Percentiles rank a stretch among this genome's conserved stretches.
These are phyloP conservation scores for Otolemur garnettii DNA, from an alignment of 2,113 vertebrate species.

Conservation along the genomic window DNA sequence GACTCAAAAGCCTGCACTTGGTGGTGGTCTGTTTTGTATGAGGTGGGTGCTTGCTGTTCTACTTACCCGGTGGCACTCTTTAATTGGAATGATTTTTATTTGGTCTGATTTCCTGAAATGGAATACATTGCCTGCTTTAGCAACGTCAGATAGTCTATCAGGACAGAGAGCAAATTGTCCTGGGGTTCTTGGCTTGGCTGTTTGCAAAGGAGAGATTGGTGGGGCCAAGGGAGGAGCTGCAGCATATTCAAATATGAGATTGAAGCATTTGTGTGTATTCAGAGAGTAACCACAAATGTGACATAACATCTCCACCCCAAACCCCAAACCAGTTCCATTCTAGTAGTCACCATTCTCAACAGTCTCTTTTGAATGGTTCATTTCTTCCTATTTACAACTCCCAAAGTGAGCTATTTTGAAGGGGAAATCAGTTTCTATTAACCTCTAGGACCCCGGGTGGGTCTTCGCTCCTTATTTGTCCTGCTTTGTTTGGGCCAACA, in stretches of 20 bases:
- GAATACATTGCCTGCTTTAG: background rate
- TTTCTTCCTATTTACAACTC: conserved; percentile 77
- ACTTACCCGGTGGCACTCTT: conserved; percentile 40
- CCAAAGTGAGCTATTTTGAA: background rate
- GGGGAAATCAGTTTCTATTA: conserved; percentile 31
- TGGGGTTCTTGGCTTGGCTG: rapidly evolving
- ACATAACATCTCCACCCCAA: conserved; percentile 50
- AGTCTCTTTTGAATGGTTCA: conserved; percentile 64
- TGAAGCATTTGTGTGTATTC: conserved; percentile 8
- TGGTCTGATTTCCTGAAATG: conserved; percentile 63
- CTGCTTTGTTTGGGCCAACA: background rate
- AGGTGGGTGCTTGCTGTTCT: background rate
- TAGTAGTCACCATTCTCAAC: background rate
- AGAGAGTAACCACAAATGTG: conserved; percentile 38
- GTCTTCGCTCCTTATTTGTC: background rate
- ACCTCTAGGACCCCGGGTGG: background rate
- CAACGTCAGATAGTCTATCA: background rate
- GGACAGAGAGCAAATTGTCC: background rate
- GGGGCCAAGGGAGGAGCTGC: too few relatives aligned
- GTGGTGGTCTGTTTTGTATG: conserved; percentile 22
- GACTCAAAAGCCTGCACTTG: background rate
- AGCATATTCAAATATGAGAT: background rate
- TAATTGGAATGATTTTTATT: conserved; percentile 66
- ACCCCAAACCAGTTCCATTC: background rate
- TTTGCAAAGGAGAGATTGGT: background rate